Conservation (phyloP, 1,140 invertebrate species). For the Tyrophagus putrescentiae region DNA sequence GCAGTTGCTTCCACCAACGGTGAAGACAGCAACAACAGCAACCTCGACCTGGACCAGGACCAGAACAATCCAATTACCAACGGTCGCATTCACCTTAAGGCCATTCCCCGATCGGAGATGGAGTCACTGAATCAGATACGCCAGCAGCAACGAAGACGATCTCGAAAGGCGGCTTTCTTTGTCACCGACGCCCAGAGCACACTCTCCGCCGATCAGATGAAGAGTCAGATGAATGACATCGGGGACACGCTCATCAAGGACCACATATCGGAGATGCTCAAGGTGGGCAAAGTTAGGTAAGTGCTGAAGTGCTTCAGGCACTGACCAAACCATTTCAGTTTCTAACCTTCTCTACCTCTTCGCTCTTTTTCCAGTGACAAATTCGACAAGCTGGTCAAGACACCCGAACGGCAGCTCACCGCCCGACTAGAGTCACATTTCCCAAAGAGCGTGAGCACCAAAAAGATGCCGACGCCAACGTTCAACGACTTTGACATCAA, state of each 20-base stretch:
- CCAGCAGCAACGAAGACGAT: no score
- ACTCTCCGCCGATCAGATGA: background rate
- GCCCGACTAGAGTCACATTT: background rate
- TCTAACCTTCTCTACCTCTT: background rate
- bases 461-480: no score
- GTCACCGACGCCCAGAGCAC: background rate
- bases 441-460: background rate
- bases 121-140: no score
- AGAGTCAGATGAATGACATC: background rate
- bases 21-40: no score
- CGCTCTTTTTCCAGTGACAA: conserved; percentile 2
- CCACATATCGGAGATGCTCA: background rate
- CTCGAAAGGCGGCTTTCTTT: no score
- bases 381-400: conserved; percentile 4
- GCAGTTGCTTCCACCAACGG: no score
- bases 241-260: background rate
- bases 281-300: background rate
- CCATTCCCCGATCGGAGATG: no score
- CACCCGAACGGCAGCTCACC: background rate
- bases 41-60: no score
- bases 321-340: no score
- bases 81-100: no score
- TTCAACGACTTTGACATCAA: no score
- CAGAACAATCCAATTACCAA: no score
- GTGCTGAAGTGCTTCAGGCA: background rate